A percentile compares a stretch with the other conserved stretches of the same genome.
These are phyloP conservation scores for Hoplias malabaricus DNA, from an alignment of 2,113 vertebrate species.

Conservation along the genomic window DNA sequence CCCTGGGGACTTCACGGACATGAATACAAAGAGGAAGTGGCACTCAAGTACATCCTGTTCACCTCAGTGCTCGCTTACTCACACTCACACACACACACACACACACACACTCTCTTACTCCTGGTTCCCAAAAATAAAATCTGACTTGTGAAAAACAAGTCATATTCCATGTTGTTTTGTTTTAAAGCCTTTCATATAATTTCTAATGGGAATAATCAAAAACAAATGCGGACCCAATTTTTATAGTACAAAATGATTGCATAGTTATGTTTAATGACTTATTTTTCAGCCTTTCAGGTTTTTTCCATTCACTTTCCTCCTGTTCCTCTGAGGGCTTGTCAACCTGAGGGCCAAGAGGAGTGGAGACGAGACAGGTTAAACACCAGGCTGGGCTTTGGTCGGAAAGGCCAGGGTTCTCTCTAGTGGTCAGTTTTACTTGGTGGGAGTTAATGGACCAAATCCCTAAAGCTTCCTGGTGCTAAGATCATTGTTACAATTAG, in stretches of 20 bases:
- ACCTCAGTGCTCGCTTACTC: conserved; percentile 14
- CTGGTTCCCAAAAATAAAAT: conserved; percentile 50
- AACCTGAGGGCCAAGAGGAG: conserved; percentile 45
- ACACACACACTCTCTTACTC: conserved; percentile 28
- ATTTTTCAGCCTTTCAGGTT: conserved; percentile 45
- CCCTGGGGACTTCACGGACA: not conserved
- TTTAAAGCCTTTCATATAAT: conserved; percentile 54
- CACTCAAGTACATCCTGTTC: conserved; percentile 43
- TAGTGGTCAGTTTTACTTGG: not conserved
- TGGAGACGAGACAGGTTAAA: conserved; percentile 51
- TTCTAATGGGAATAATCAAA: conserved; percentile 61
- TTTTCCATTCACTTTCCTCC: conserved; percentile 29
- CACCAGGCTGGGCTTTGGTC: conserved; percentile 22
- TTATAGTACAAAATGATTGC: conserved; percentile 64
- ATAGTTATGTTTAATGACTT: conserved; percentile 62
- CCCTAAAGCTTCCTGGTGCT: not conserved
- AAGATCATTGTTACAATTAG: conserved; percentile 1
- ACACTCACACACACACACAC: conserved; percentile 16
- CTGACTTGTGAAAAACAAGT: conserved; percentile 44
- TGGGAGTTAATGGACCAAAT: conserved; percentile 1
- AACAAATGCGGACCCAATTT: conserved; percentile 64
- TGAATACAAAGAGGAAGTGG: conserved; percentile 43
- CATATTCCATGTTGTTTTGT: conserved; percentile 48
- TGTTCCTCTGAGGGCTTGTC: conserved; percentile 35
- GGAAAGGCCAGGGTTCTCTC: conserved; percentile 28